A percentile compares a stretch with the other conserved stretches of the same genome.
phyloP scores from a whole-genome alignment of 2,888 invertebrate species.

The Oscheius sp. region DNA sequence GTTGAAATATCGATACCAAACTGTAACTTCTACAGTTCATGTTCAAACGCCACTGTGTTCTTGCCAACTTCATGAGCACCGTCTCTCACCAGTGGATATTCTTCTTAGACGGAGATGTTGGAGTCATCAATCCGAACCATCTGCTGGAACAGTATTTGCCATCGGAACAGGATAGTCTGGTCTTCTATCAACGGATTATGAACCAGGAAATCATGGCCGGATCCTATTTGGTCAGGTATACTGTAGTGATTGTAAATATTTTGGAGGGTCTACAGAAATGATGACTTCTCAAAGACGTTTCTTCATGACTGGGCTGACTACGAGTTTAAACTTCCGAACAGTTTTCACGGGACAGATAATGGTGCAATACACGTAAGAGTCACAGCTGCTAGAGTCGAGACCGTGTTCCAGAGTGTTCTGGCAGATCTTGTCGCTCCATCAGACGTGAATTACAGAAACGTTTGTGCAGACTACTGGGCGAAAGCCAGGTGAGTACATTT shows the following conservation, averaged over 20 bases:
- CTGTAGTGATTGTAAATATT: background rate
- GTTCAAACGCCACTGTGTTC: slow-evolving; percentile 55
- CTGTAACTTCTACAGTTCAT: slow-evolving; percentile 43
- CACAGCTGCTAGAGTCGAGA: background rate
- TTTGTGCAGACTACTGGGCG: slow-evolving; percentile 38
- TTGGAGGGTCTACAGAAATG: slow-evolving; percentile 35
- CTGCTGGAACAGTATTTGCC: slow-evolving; percentile 58
- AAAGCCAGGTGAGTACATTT: slow-evolving; percentile 28
- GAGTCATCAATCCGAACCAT: slow-evolving; percentile 54
- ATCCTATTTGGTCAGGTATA: slow-evolving; percentile 51
- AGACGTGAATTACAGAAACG: background rate
- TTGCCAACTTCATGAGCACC: slow-evolving; percentile 39
- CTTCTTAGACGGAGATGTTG: slow-evolving; percentile 58
- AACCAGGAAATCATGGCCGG: slow-evolving; percentile 72
- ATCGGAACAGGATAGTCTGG: slow-evolving; percentile 18
- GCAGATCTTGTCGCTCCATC: slow-evolving; percentile 40
- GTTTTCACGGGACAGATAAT: slow-evolving; percentile 58
- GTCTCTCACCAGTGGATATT: slow-evolving; percentile 42
- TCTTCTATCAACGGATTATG: slow-evolving; percentile 69
- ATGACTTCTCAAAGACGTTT: slow-evolving; percentile 41
- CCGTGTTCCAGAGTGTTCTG: slow-evolving; percentile 46
- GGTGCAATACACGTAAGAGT: slow-evolving; percentile 55
- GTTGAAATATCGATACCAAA: background rate
- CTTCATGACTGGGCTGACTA: slow-evolving; percentile 52
- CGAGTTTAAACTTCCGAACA: slow-evolving; percentile 44